These are phyloP conservation scores for Epirrhoe tristata DNA, from an alignment of 2,888 invertebrate genomes.

Conservation along the genomic window DNA sequence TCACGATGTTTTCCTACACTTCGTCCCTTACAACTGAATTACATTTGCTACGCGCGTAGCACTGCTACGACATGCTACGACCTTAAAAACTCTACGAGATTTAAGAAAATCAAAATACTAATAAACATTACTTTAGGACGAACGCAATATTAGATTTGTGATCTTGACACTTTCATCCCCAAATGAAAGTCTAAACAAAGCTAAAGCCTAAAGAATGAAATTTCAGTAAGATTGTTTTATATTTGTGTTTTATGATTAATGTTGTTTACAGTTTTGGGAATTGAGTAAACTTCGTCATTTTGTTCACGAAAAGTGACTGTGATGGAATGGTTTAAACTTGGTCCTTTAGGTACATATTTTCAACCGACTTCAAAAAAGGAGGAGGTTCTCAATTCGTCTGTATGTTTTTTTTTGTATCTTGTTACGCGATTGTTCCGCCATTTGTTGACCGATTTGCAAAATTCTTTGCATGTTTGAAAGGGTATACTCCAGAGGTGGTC, in stretches of 20 bases:
- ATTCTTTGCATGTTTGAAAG: no score
- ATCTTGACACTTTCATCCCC: slow-evolving; percentile 21
- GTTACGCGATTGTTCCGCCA: no score
- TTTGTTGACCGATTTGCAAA: no score
- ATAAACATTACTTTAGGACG: slow-evolving; percentile 9
- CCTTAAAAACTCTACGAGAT: background rate
- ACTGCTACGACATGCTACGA: background rate
- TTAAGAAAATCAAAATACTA: slow-evolving; percentile 1
- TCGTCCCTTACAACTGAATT: background rate
- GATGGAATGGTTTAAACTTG: background rate
- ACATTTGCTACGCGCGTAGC: background rate
- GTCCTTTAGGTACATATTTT: no score
- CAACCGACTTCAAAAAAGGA: no score
- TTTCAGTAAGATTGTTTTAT: slow-evolving; percentile 40
- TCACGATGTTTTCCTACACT: no score
- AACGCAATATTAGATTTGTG: slow-evolving; percentile 14
- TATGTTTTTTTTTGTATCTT: no score
- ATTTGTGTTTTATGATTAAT: slow-evolving; percentile 48
- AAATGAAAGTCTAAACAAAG: slow-evolving; percentile 28
- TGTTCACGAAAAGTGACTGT: background rate
- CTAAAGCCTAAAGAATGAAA: slow-evolving; percentile 24
- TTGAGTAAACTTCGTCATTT: slow-evolving; percentile 22
- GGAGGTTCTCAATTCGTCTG: no score
- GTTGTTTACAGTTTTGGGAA: slow-evolving; percentile 38
- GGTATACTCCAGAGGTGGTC: no score